A percentile compares a stretch with the other conserved stretches of the same genome.
Conservation (phyloP, 1,140 invertebrate genomes). For the Adelges cooleyi region DNA sequence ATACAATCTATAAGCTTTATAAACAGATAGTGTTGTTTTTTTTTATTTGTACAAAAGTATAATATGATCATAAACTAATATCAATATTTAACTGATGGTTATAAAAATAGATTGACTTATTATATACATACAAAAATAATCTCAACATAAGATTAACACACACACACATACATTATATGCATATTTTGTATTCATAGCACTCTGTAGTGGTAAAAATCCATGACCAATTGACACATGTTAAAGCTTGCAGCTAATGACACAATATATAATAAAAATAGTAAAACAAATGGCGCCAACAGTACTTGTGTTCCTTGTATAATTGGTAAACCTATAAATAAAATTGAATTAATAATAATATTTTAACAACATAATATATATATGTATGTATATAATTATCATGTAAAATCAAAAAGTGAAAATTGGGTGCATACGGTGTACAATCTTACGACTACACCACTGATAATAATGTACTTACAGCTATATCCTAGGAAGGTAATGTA, state of each 20-base stretch:
- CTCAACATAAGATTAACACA: background rate
- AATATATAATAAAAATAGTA: constrained; percentile 67
- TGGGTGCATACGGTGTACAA: too few relatives aligned
- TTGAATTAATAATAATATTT: background rate
- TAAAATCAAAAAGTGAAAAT: too few relatives aligned
- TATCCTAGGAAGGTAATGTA: constrained; percentile 98
- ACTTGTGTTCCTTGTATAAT: constrained; percentile 78
- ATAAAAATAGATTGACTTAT: too few relatives aligned
- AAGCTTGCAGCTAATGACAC: constrained; percentile 57
- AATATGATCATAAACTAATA: too few relatives aligned
- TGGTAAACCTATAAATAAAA: constrained; percentile 62
- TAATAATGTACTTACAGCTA: constrained; percentile 76
- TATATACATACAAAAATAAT: too few relatives aligned
- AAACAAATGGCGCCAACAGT: constrained; percentile 74
- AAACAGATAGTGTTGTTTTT: too few relatives aligned
- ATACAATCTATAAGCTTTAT: background rate
- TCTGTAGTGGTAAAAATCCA: constrained; percentile 68
- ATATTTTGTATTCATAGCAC: constrained; percentile 40
- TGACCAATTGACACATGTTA: constrained; percentile 61
- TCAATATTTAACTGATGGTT: too few relatives aligned
- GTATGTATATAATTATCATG: too few relatives aligned
- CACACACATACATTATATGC: background rate
- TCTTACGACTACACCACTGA: too few relatives aligned
- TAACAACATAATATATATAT: too few relatives aligned
- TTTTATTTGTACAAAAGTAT: background rate